Conservation (phyloP, 2,888 invertebrate species). For the Metacarcinus magister region DNA sequence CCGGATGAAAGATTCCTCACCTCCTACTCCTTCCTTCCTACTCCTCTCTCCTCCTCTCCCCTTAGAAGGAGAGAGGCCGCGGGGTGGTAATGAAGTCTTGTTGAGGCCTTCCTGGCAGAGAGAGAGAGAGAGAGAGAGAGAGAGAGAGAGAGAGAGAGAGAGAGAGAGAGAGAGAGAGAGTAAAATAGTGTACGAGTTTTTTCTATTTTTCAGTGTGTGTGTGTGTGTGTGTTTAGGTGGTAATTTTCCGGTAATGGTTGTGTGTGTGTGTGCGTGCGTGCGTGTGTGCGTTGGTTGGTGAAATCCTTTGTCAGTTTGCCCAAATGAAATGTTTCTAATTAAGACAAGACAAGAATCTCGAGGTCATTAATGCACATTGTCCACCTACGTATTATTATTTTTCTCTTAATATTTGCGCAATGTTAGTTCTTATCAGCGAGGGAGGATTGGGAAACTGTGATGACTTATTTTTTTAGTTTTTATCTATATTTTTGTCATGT, state of each 20-base stretch:
- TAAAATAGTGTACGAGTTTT: too few species aligned
- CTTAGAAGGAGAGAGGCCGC: neutral
- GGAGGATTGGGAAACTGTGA: neutral
- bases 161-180: too few species aligned
- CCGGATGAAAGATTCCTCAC: neutral
- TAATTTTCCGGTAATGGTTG: neutral
- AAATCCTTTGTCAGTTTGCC: neutral
- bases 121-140: too few species aligned
- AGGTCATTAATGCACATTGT: neutral
- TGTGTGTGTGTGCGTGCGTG: neutral
- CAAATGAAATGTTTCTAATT: neutral
- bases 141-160: too few species aligned
- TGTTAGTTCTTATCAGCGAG: too few species aligned
- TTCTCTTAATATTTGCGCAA: neutral
- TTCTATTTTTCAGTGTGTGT: too few species aligned
- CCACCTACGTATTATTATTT: neutral
- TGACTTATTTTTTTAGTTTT: neutral
- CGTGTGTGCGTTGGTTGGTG: neutral
- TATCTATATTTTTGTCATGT: neutral
- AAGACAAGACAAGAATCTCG: neutral
- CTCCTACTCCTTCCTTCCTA: neutral
- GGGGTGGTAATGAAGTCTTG: neutral
- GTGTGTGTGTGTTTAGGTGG: too few species aligned
- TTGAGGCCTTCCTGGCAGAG: slow-evolving; percentile 10
- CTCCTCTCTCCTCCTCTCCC: neutral